These are phyloP conservation scores for Sebastes vulpes DNA, from an alignment of 2,797 vertebrate genomes.

Conservation along the genomic window DNA sequence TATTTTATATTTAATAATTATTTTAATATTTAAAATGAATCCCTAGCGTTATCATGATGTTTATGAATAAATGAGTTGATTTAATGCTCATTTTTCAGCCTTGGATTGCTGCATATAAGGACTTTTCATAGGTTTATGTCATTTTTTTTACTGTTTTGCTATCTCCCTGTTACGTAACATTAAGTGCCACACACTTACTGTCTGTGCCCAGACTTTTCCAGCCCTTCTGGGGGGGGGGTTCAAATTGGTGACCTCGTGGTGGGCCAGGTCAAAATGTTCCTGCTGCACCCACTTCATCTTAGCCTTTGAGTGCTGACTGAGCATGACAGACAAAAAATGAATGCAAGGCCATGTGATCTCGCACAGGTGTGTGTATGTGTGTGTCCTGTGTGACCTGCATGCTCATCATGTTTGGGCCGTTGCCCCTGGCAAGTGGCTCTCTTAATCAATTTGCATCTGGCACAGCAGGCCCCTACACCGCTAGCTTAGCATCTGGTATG, in stretches of 20 bases:
- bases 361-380: constrained; percentile 13
- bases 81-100: background rate
- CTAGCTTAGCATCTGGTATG: constrained; percentile 68
- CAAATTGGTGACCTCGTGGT: background rate
- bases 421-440: constrained; percentile 32
- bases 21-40: background rate
- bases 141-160: background rate
- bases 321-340: background rate
- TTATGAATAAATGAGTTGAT: background rate
- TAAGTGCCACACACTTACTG: background rate
- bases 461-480: constrained; percentile 21
- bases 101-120: background rate
- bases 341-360: constrained; percentile 1
- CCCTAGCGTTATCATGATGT: no score
- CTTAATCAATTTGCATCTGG: constrained; percentile 62
- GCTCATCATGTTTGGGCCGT: constrained; percentile 32
- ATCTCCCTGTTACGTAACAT: background rate
- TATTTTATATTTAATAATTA: background rate
- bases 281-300: constrained; percentile 14
- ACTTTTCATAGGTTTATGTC: background rate
- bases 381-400: constrained; percentile 31
- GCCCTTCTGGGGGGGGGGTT: background rate
- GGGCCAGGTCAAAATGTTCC: constrained; percentile 5
- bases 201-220: background rate
- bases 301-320: constrained; percentile 21